phyloP scores from a whole-genome alignment of 2,888 invertebrate genomes.

The Sipha maydis region DNA sequence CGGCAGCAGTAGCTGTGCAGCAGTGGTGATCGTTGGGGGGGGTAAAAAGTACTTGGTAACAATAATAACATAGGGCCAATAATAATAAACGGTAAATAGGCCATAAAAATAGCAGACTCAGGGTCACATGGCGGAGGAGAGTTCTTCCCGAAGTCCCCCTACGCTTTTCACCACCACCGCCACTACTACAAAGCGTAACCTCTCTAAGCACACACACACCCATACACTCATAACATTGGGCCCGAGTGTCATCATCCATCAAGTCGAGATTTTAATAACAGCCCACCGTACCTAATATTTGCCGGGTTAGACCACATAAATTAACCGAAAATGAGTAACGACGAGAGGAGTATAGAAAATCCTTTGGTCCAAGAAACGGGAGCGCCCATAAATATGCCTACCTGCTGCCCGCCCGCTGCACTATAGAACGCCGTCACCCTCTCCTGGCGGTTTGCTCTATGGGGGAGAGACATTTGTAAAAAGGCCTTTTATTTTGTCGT shows the following conservation, averaged over 20 bases:
- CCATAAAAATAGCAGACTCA: constrained; percentile 54
- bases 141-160: constrained; percentile 32
- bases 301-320: constrained; percentile 60
- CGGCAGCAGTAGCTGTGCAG: neutral
- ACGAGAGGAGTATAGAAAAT: constrained; percentile 45
- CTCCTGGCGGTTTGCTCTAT: no score
- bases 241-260: constrained; percentile 64
- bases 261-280: constrained; percentile 66
- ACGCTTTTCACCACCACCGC: neutral
- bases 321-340: constrained; percentile 62
- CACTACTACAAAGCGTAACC: constrained; percentile 1
- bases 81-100: constrained; percentile 61
- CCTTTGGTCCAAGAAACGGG: constrained; percentile 59
- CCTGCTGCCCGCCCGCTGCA: constrained; percentile 23
- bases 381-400: constrained; percentile 54
- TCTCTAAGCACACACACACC: neutral
- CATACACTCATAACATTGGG: constrained; percentile 22
- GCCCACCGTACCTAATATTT: constrained; percentile 62
- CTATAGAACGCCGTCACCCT: neutral
- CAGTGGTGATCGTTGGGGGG: neutral
- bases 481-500: constrained; percentile 60
- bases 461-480: constrained; percentile 58
- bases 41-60: constrained; percentile 39
- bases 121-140: constrained; percentile 26
- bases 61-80: constrained; percentile 46